These are phyloP conservation scores for Leptinotarsa tumamoca DNA, from an alignment of 2,888 invertebrate species.

Conservation along the genomic window DNA sequence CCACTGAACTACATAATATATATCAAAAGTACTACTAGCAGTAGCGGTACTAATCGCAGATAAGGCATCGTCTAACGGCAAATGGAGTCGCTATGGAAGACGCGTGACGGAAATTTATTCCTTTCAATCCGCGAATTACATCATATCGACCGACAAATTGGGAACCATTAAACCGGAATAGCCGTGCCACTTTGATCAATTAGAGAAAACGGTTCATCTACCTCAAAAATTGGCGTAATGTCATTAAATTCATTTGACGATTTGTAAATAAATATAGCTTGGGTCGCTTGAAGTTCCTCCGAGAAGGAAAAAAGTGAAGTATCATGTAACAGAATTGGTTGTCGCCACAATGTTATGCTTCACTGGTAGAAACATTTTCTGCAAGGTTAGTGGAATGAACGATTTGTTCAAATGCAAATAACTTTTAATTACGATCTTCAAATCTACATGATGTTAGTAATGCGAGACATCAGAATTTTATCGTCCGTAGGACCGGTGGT, in stretches of 20 bases:
- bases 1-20: conserved; percentile 16
- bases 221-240: conserved; percentile 3
- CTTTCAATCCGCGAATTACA: background rate
- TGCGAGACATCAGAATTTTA: too few species aligned
- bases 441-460: too few species aligned
- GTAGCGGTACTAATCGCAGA: conserved; percentile 31
- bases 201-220: conserved; percentile 13
- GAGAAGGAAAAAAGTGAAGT: too few species aligned
- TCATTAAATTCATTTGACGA: background rate
- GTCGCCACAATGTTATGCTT: too few species aligned
- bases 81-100: conserved; percentile 15
- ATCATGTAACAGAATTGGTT: too few species aligned
- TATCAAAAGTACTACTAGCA: conserved; percentile 21
- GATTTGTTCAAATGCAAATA: too few species aligned
- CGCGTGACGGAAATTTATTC: conserved; percentile 39
- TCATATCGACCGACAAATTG: conserved; percentile 20
- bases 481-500: too few species aligned
- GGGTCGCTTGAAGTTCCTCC: background rate
- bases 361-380: too few species aligned
- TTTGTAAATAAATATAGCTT: background rate
- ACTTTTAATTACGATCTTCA: too few species aligned
- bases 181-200: conserved; percentile 11
- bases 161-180: conserved; percentile 11
- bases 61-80: conserved; percentile 27
- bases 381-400: too few species aligned